Evolutionary conservation across 2,113 vertebrate species (phyloP), one percentile per base, ranked within the genome.

Genomic region (Ctenomys sociabilis): DNA sequence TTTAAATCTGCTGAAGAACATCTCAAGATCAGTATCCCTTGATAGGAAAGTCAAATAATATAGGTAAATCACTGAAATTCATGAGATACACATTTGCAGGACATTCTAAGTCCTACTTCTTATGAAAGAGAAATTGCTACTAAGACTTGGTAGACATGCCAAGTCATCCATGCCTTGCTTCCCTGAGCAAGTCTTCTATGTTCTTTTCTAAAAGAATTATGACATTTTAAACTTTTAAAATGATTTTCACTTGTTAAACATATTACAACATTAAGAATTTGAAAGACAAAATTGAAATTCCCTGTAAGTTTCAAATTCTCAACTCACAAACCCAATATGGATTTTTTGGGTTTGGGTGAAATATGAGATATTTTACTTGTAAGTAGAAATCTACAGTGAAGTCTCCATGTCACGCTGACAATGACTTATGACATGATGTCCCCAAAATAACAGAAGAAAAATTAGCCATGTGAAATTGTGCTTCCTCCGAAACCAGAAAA

Each of bases 341-440:
- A 84, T 82, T 73, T n/a, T 54, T 49, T 49, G 54, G 43, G 37
- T 35, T 96, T 95, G 78, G 61, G 52, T 37, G 19, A 95, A 59
- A 93, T 45, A 77, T 5, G 21, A 95, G 26, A 81, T 73, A 78
- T 35, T 85, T 93, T 92, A 95, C 66, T 96, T 94, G 35, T 96
- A 94, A 93, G 82, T 82, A 75, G 94, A 93, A 90, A 77, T 73
- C 83, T 93, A 96, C 85, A 93, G 91, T 63, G 66, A 92, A 96
- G 77, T 82, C 17, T 28, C 49, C n/a, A 40, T 86, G 88, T 80
- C 32, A 75, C 85, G n/a, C 57, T 59, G 40, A 90, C 49, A n/a
- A 83, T 70, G 24, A 75, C 37, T 93, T 95, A 19, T 84, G 72
- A 57, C 30, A 91, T 84, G n/a, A 68, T 22, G 80, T 70, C 88